A percentile compares a stretch with the other conserved stretches of the same genome.
These are phyloP conservation scores for Alligator mississippiensis DNA, from an alignment of 2,113 vertebrate species.

Conservation along the genomic window DNA sequence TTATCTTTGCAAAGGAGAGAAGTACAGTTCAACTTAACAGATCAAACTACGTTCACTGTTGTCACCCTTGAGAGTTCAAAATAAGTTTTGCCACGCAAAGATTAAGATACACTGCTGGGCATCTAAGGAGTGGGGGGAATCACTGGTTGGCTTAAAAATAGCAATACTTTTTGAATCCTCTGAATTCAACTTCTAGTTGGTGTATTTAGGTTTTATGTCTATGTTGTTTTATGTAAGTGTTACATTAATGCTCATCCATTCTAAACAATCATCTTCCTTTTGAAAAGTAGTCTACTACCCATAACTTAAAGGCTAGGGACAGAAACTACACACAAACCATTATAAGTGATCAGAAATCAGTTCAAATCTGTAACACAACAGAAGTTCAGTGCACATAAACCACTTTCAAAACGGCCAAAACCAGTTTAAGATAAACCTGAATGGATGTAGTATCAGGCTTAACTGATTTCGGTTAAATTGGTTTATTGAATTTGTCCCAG, in stretches of 20 bases:
- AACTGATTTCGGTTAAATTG: too few relatives aligned
- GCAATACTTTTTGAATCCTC: too few relatives aligned
- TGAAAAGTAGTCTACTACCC: background rate
- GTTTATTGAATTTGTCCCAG: too few relatives aligned
- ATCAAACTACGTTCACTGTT: background rate
- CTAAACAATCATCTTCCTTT: background rate
- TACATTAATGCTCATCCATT: accelerated
- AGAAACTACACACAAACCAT: too few relatives aligned
- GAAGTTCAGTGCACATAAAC: too few relatives aligned
- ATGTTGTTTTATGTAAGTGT: background rate
- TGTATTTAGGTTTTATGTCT: background rate
- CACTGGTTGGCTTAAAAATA: background rate
- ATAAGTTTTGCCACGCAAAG: background rate
- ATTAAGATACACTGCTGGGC: background rate
- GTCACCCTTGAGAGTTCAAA: background rate
- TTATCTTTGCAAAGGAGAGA: background rate
- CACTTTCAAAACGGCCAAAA: too few relatives aligned
- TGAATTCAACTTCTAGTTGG: too few relatives aligned
- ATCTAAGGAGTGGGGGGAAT: background rate
- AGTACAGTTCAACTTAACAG: background rate
- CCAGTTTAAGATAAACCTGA: too few relatives aligned
- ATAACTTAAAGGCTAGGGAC: background rate
- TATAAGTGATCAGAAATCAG: too few relatives aligned
- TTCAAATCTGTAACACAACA: too few relatives aligned
- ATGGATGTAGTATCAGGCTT: too few relatives aligned